Percentiles rank a stretch among this genome's conserved stretches.
Evolutionary conservation across 2,888 invertebrate species (phyloP).

Genomic region (Trachelus stipa): DNA sequence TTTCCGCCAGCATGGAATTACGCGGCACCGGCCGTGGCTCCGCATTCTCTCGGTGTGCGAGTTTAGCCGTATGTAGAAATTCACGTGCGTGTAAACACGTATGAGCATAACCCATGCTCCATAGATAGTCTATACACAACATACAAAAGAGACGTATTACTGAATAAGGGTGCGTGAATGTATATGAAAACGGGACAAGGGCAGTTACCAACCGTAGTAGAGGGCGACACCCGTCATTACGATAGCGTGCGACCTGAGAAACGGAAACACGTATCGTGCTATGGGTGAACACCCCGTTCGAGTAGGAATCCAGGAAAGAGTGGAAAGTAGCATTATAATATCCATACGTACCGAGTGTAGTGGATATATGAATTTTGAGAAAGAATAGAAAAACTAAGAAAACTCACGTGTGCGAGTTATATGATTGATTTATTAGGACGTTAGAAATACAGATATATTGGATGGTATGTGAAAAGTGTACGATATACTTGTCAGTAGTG

Average conservation of each 20-base stretch:
- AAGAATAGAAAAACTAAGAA: background rate
- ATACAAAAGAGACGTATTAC: background rate
- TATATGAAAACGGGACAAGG: slow-evolving; percentile 9
- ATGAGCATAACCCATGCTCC: background rate
- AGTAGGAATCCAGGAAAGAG: background rate
- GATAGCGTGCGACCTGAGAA: slow-evolving; percentile 37
- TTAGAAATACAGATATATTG: background rate
- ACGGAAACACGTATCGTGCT: slow-evolving; percentile 22
- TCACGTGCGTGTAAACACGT: background rate
- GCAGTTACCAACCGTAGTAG: slow-evolving; percentile 19
- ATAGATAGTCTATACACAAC: background rate
- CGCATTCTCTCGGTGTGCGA: slow-evolving; percentile 2
- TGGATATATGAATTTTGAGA: background rate
- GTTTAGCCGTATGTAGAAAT: background rate
- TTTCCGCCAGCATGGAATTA: slow-evolving; percentile 9
- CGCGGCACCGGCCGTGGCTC: slow-evolving; percentile 3
- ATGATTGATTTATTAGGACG: background rate
- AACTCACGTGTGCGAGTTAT: background rate
- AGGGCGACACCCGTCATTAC: slow-evolving; percentile 40
- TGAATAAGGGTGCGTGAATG: background rate
- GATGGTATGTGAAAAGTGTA: background rate
- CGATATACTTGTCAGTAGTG: background rate
- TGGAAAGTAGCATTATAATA: background rate
- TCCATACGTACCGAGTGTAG: background rate
- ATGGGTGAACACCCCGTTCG: slow-evolving; percentile 5